phyloP scores from a whole-genome alignment of 2,888 invertebrate species.

The Limnephilus rhombicus region DNA sequence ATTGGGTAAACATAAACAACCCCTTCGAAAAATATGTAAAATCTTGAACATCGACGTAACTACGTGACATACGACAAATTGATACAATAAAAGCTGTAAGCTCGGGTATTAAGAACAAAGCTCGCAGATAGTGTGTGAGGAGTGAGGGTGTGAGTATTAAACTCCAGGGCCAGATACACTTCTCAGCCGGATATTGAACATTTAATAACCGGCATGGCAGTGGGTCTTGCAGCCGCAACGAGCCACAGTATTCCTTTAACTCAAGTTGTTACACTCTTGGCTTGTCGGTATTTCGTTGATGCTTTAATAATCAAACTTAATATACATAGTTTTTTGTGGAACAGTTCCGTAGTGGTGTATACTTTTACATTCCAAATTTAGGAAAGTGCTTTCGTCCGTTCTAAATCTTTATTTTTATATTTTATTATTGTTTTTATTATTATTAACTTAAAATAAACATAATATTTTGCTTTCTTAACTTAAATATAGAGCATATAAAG shows the following conservation, averaged over 20 bases:
- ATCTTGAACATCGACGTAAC: neutral
- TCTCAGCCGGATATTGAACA: conserved; percentile 59
- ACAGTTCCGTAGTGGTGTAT: neutral
- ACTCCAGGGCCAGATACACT: neutral
- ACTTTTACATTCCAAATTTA: neutral
- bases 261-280: neutral
- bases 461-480: too few species aligned
- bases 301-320: too few species aligned
- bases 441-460: too few species aligned
- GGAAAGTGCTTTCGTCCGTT: too few species aligned
- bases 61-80: neutral
- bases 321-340: neutral
- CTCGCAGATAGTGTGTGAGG: too few species aligned
- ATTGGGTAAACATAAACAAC: neutral
- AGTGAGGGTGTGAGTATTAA: neutral
- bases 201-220: conserved; percentile 62
- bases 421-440: too few species aligned
- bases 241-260: neutral
- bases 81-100: neutral
- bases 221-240: conserved; percentile 53
- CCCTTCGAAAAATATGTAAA: neutral
- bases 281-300: neutral
- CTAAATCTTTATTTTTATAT: too few species aligned
- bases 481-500: too few species aligned
- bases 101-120: neutral